Base-by-base conservation (phyloP, 2,113 vertebrate species). In the Argyrosomus japonicus region DNA sequence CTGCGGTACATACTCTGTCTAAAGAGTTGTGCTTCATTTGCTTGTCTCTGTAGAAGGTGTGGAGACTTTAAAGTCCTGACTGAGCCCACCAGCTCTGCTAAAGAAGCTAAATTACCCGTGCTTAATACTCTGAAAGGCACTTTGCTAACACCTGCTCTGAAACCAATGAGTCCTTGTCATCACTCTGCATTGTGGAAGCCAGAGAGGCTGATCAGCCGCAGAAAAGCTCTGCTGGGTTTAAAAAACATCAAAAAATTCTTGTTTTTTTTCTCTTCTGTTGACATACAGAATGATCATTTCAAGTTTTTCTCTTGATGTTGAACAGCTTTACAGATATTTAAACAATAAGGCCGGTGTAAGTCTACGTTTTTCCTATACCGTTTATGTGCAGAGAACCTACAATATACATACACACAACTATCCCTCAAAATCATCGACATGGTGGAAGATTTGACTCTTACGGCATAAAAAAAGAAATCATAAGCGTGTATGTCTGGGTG, bases 71-170 rank as follows among this genome's bases (percentile, higher is more conserved):
- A 32, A 56, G 61, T 21, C 21, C 57, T 5, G 4, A 0, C 29
- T 6, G n/a, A 56, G 60, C 43, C 71, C 53, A 74, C 21, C 56
- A 3, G 23, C 74, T 54, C 36, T 12, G 47, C 65, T 43, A 15
- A 72, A 77, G 40, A 77, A 4, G 53, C 51, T 81, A 18, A 75
- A 64, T 75, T 74, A 78, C 19, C 80, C 51, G 21, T 67, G 65
- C 12, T 63, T 62, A 79, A 70, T 63, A 0, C 72, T 18, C 27
- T 79, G 53, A 79, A 79, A 76, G 40, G 51, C 63, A 10, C 54
- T 40, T 61, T 1, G 2, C 57, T 5, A 73, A 64, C 73, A 74
- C 50, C 68, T 81, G 77, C 72, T 23, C 67, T 68, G 12, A 68
- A 19, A 47, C 27, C 69, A 47, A 15, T 18, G 57, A 57, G 25